Percentiles rank a stretch among this genome's conserved stretches.
Evolutionary conservation across 2,113 vertebrate species (phyloP).

Genomic region (Larimichthys crocea): DNA sequence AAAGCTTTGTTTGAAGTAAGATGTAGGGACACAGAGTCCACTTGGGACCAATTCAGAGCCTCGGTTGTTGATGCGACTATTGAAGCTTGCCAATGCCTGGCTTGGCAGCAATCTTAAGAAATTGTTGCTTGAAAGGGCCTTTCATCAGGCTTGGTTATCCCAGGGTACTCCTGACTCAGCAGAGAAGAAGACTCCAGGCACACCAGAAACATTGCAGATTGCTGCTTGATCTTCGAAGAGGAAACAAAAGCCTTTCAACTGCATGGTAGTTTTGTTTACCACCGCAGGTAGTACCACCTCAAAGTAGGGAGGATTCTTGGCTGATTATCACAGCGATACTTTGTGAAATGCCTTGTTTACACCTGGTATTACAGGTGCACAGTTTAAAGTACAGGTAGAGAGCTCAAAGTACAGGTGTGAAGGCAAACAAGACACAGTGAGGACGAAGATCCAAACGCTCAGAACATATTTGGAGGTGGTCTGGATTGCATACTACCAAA

Average conservation of each 20-base stretch:
- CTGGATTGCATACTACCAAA: too few relatives aligned
- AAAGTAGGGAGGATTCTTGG: neutral
- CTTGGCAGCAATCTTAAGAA: constrained; percentile 26
- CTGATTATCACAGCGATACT: too few relatives aligned
- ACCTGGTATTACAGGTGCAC: too few relatives aligned
- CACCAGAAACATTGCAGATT: neutral
- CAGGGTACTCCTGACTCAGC: neutral
- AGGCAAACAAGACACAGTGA: too few relatives aligned
- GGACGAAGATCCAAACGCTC: too few relatives aligned
- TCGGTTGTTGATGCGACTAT: neutral
- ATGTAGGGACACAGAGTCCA: neutral
- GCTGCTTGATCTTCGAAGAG: too few relatives aligned
- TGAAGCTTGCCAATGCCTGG: constrained; percentile 7
- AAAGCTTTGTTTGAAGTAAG: neutral
- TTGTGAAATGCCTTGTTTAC: too few relatives aligned
- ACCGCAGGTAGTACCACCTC: neutral
- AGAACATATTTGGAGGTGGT: too few relatives aligned
- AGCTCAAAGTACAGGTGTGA: too few relatives aligned
- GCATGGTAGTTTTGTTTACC: neutral
- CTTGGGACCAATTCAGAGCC: neutral
- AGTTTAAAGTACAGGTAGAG: too few relatives aligned
- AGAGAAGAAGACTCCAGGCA: neutral
- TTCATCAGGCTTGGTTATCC: neutral
- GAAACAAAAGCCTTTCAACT: too few relatives aligned
- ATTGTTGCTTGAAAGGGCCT: constrained; percentile 15